phyloP scores from a whole-genome alignment of 1,140 invertebrate species.

The Microplitis demolitor region DNA sequence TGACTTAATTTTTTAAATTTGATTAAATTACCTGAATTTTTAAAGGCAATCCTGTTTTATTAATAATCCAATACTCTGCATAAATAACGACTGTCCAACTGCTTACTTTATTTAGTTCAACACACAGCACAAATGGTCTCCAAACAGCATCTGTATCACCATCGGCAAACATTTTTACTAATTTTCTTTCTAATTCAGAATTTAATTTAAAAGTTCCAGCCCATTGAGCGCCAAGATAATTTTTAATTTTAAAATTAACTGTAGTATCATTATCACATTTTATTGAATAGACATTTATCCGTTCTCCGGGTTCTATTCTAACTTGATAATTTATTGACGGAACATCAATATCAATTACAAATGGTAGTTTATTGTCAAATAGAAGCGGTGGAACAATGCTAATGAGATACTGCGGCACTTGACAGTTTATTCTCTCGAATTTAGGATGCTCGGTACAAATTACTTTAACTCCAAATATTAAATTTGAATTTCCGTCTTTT shows the following conservation, averaged over 20 bases:
- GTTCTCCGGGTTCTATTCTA: slow-evolving; percentile 74
- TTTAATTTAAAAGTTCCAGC: slow-evolving; percentile 71
- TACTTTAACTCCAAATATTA: slow-evolving; percentile 70
- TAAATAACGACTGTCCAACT: slow-evolving; percentile 74
- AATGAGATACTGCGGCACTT: slow-evolving; percentile 75
- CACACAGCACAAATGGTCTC: slow-evolving; percentile 67
- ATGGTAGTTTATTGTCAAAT: slow-evolving; percentile 78
- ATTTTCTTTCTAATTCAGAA: slow-evolving; percentile 71
- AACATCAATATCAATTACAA: slow-evolving; percentile 67
- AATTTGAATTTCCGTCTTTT: slow-evolving; percentile 63
- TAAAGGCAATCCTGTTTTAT: slow-evolving; percentile 81
- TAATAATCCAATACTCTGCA: slow-evolving; percentile 89
- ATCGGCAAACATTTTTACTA: slow-evolving; percentile 70
- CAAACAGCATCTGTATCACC: slow-evolving; percentile 70
- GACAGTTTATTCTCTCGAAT: slow-evolving; percentile 36
- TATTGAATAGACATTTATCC: slow-evolving; percentile 70
- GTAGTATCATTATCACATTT: slow-evolving; percentile 66
- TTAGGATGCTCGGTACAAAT: slow-evolving; percentile 55
- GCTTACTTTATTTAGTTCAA: slow-evolving; percentile 68
- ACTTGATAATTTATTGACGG: slow-evolving; percentile 61
- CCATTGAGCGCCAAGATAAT: slow-evolving; percentile 75
- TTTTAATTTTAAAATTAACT: slow-evolving; percentile 67
- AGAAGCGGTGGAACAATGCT: slow-evolving; percentile 74
- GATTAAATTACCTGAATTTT: slow-evolving; percentile 71
- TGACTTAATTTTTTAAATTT: neutral